Base-by-base conservation (phyloP, 1,140 invertebrate genomes). In the Trichonephila inaurata region DNA sequence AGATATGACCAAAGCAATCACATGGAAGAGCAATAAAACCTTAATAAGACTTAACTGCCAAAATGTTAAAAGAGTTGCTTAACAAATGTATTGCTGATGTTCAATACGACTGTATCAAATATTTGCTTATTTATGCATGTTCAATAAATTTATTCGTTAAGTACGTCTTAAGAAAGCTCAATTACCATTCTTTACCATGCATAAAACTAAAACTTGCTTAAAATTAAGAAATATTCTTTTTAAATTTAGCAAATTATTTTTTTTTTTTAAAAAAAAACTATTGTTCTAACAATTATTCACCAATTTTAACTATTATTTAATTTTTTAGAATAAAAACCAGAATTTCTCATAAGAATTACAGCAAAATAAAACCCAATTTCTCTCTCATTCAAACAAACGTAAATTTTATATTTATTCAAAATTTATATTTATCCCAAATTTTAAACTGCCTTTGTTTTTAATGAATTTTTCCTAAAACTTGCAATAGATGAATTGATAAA, bases 1-100 rank as follows among this genome's bases (percentile, higher is more conserved):
- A 86, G 88, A 64, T 93, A 93, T 93, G 92, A 93, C 85, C 92
- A 93, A 93, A 81, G 64, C 92, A 77, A 72, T 93, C 92, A 77
- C 69, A 93, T 92, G 90, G 90, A 92, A 92, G 90, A 92, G 66
- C 90, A 85, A 61, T 51, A 51, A 44, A 83, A 51, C 72, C 33
- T 19, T 58, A 60, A 61, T 28, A 85, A 61, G 83, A 58, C 83
- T 51, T 85, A 60, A 24, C 83, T 60, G 83, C 83, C 83, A 85
- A 85, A 85, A 24, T 81, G 28, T 85, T 58, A 85, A 61, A 85
- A 61, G 21, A 85, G 83, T 28, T 33, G 72, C 28, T 19, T 19
- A 33, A 77, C 72, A 77, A 77, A 77, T 77, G 18, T 77, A 77
- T 40, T 77, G 72, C 72, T 77, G 72, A 40, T 33, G 72, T 77